A percentile compares a stretch with the other conserved stretches of the same genome.
These are phyloP conservation scores for Antitype chi DNA, from an alignment of 2,888 invertebrate species.

Conservation along the genomic window DNA sequence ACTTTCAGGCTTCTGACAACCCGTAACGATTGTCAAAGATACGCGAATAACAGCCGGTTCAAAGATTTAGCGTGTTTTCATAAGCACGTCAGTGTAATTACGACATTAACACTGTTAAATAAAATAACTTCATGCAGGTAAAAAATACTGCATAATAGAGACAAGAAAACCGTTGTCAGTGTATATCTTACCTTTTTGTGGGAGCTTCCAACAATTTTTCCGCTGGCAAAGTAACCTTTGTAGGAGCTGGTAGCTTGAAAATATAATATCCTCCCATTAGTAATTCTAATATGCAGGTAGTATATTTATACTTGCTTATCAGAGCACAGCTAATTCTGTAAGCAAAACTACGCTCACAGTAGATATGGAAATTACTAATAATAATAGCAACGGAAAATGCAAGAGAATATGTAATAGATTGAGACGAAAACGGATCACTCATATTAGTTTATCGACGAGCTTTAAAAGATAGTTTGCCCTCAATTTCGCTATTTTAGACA, in stretches of 20 bases:
- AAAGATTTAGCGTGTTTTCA: no score
- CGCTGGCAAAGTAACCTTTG: not conserved
- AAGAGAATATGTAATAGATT: not conserved
- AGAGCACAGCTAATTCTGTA: conserved; percentile 19
- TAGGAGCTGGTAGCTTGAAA: not conserved
- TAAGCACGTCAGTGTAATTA: no score
- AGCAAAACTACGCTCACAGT: conserved; percentile 9
- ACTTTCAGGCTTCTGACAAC: no score
- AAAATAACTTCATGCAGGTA: not conserved
- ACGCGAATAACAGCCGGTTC: no score
- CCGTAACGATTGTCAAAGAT: no score
- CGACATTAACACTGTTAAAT: not conserved
- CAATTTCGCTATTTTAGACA: not conserved
- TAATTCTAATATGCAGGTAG: not conserved
- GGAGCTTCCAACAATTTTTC: not conserved
- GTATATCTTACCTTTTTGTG: not conserved
- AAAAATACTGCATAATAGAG: not conserved
- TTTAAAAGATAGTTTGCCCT: not conserved
- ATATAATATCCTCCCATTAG: not conserved
- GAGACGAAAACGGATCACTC: not conserved
- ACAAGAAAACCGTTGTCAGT: not conserved
- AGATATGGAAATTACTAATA: conserved; percentile 1
- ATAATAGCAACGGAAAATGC: conserved; percentile 17
- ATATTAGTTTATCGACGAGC: not conserved
- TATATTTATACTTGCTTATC: not conserved